These are phyloP conservation scores for Xestoiulus laeticollis DNA, from an alignment of 2,888 invertebrate genomes.

Conservation along the genomic window DNA sequence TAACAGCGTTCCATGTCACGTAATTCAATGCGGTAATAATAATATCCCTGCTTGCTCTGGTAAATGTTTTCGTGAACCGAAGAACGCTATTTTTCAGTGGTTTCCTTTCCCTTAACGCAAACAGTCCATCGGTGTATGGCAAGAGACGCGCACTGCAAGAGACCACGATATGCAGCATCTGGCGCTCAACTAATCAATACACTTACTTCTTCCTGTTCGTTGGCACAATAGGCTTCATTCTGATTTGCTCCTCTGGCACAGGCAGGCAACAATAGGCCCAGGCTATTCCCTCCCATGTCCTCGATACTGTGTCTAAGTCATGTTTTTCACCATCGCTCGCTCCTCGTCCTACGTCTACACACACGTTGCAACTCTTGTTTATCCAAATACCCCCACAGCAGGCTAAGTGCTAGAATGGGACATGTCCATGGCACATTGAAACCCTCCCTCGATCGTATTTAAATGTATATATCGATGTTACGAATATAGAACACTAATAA, in stretches of 20 bases:
- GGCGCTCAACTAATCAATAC: conserved; percentile 19
- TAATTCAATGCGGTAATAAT: background rate
- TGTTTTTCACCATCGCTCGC: background rate
- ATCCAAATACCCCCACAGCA: conserved; percentile 13
- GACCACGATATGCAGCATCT: conserved; percentile 3
- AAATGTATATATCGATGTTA: conserved; percentile 6
- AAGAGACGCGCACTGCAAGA: background rate
- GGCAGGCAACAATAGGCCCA: background rate
- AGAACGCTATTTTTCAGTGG: background rate
- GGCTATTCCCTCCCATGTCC: conserved; percentile 5
- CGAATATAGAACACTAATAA: background rate
- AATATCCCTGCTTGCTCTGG: background rate
- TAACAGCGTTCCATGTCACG: background rate
- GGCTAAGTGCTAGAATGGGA: conserved; percentile 18
- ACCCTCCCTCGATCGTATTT: background rate
- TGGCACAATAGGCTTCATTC: conserved; percentile 18
- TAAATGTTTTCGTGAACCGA: background rate
- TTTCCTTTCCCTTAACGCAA: conserved; percentile 5
- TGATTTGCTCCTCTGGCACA: background rate
- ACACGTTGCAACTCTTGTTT: too few species aligned
- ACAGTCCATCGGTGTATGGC: background rate
- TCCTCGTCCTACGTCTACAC: background rate
- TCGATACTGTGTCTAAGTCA: background rate
- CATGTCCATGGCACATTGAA: background rate
- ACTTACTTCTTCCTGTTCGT: background rate